Evolutionary conservation across 2,113 vertebrate species (phyloP), one percentile per base, ranked within the genome.

Genomic region (Embiotoca jacksoni): DNA sequence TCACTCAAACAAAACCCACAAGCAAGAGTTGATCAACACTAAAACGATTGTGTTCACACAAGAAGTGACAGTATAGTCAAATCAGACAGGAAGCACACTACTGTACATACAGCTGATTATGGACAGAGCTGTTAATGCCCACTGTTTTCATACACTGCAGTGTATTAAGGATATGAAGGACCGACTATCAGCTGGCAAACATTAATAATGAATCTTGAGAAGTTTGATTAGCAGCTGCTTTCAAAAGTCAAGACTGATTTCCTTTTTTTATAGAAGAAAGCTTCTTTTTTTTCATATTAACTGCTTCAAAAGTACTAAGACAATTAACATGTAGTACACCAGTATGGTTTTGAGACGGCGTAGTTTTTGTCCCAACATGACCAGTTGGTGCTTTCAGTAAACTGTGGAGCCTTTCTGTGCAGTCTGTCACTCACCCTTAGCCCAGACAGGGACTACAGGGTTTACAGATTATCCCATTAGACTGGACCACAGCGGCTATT

Each of bases 391-490:
- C 65, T 67, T 59, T 36, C 1, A 52, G 16, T 60, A 30, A 69
- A 63, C 32, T 0, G n/a, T 30, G 23, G 7, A 50, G n/a, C 23
- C 23, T 76, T 9, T 32, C 10, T 23, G 47, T 30, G 44, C 23
- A 68, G 1, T 23, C 23, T 1, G 55, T 32, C 65, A 30, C 36
- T 64, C 79, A 89, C 88, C 79, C 70, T 72, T 5, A 7, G 9
- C 56, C 69, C 84, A 87, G 85, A 89, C 71, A 55, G 39, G n/a
- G 15, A 84, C 50, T 6, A 23, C n/a, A 41, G 33, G 70, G 37
- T 83, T 88, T 86, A 66, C 72, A 76, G 66, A 70, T 89, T 23
- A 91, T 89, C 86, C 80, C 60, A 85, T 92, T 92, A 91, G 66
- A 54, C 60, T 65, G 59, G 68, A 80, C 64, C 30, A 68, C 5